phyloP scores from a whole-genome alignment of 2,888 invertebrate genomes.

The Leptinotarsa juncta region DNA sequence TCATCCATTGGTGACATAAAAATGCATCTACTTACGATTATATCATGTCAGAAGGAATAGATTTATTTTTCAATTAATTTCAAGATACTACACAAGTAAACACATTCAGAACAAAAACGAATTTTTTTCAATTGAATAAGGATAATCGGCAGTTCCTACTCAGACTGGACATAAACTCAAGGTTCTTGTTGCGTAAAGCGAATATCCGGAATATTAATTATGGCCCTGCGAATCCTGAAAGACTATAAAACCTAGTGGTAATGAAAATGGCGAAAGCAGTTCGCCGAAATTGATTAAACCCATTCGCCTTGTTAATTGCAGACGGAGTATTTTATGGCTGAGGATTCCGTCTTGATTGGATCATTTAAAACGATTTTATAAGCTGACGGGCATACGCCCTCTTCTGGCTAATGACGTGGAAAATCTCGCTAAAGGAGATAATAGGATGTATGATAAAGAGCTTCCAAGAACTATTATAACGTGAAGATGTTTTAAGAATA shows the following conservation, averaged over 20 bases:
- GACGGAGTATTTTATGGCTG: constrained; percentile 42
- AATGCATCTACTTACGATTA: too few species aligned
- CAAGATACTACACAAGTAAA: too few species aligned
- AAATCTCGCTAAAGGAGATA: constrained; percentile 4
- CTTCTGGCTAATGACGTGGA: constrained; percentile 11
- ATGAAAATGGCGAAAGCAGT: constrained; percentile 24
- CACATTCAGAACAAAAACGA: too few species aligned
- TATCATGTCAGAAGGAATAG: too few species aligned
- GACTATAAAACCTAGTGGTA: constrained; percentile 15
- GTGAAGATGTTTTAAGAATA: too few species aligned
- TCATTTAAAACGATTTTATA: constrained; percentile 20
- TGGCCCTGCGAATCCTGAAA: constrained; percentile 8
- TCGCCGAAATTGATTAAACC: constrained; percentile 51
- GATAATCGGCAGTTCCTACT: background rate
- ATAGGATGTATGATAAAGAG: background rate
- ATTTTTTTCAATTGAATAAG: too few species aligned
- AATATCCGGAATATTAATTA: constrained; percentile 13
- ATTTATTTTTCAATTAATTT: too few species aligned
- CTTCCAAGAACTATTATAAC: background rate
- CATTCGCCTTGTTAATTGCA: constrained; percentile 55
- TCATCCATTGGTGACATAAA: too few species aligned
- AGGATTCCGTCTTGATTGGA: constrained; percentile 31
- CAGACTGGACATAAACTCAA: background rate
- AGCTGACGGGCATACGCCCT: constrained; percentile 17
- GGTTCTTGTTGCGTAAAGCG: background rate